phyloP scores from a whole-genome alignment of 2,113 vertebrate genomes.

The Channa argus region DNA sequence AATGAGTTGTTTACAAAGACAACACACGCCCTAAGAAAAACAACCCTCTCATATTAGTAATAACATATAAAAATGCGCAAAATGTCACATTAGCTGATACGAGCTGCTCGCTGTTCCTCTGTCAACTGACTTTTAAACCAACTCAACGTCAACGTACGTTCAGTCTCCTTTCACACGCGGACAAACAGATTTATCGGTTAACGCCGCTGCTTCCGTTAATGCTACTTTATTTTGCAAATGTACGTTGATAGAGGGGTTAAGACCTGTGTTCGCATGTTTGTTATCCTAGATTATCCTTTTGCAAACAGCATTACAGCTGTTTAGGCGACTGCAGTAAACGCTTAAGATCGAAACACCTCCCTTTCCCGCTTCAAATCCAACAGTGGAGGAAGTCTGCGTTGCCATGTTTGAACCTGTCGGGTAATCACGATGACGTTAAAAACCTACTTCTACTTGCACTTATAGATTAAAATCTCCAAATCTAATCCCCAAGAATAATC shows the following conservation, averaged over 20 bases:
- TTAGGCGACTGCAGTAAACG: neutral
- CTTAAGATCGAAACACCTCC: neutral
- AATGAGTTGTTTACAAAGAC: neutral
- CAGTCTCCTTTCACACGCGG: neutral
- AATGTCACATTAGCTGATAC: neutral
- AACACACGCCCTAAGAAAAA: neutral
- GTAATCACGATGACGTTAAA: neutral
- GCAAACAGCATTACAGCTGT: neutral
- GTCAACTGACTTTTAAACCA: neutral
- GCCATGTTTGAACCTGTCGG: slow-evolving; percentile 44
- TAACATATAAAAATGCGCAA: no score
- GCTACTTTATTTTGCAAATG: neutral
- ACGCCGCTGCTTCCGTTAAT: neutral
- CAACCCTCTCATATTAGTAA: no score
- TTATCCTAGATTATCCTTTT: accelerated
- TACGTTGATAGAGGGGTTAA: neutral
- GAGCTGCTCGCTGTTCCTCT: neutral
- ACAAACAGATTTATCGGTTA: neutral
- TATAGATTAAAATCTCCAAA: neutral
- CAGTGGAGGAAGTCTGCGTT: slow-evolving; percentile 13
- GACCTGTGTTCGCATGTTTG: neutral
- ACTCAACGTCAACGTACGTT: slow-evolving; percentile 5
- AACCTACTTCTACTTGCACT: neutral
- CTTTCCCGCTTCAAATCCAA: slow-evolving; percentile 75
- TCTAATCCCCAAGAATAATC: no score